Percentiles rank a stretch among this genome's conserved stretches.
phyloP scores from a whole-genome alignment of 2,797 vertebrate genomes.

The Diglossa cyanea region DNA sequence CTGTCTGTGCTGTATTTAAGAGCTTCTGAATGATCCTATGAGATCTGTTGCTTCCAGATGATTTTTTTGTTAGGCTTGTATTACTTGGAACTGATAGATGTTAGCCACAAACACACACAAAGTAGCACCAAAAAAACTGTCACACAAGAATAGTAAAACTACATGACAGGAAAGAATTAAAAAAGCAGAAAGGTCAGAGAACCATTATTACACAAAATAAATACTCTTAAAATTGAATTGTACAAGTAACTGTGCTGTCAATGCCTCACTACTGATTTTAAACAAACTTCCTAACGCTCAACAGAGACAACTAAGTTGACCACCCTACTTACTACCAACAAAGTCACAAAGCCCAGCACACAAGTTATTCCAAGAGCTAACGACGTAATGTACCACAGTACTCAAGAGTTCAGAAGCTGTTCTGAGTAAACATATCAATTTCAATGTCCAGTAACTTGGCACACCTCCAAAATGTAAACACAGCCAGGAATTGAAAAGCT shows the following conservation, averaged over 20 bases:
- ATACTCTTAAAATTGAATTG: neutral
- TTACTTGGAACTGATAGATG: neutral
- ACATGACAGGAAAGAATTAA: neutral
- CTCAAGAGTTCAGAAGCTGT: neutral
- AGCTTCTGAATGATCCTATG: neutral
- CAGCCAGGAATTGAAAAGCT: neutral
- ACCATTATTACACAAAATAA: neutral
- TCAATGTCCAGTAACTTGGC: neutral
- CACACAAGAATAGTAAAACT: neutral
- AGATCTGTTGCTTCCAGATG: neutral
- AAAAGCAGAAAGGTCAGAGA: neutral
- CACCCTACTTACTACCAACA: neutral
- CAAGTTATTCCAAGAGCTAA: neutral
- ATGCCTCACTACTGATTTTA: neutral
- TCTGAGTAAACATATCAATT: neutral
- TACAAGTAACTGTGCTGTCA: neutral
- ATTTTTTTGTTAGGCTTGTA: neutral
- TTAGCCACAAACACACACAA: neutral
- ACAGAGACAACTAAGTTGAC: neutral
- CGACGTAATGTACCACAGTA: neutral
- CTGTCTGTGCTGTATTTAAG: neutral
- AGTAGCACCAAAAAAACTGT: neutral
- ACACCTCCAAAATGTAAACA: neutral
- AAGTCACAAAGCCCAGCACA: neutral
- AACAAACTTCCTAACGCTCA: neutral